Conservation (phyloP, 2,888 invertebrate species). For the Stomorhina lunata region DNA sequence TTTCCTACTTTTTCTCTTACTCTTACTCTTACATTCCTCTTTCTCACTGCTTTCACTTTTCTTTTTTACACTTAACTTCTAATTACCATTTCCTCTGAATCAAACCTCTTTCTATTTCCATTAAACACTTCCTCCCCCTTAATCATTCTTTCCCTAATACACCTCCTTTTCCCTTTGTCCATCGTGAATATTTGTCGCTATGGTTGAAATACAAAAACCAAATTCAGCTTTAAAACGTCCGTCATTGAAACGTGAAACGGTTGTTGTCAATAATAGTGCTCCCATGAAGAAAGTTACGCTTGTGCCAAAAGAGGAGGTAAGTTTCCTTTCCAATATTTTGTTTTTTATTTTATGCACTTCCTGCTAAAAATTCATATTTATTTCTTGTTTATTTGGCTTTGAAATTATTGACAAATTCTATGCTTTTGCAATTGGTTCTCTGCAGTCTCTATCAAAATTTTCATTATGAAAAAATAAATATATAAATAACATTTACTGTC, state of each 20-base stretch:
- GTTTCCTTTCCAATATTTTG: too few relatives aligned
- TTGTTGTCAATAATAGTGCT: conserved; percentile 78
- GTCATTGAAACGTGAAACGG: conserved; percentile 79
- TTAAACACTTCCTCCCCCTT: neutral
- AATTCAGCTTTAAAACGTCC: conserved; percentile 77
- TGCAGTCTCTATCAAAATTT: neutral
- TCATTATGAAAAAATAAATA: neutral
- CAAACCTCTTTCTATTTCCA: neutral
- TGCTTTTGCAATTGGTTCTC: neutral
- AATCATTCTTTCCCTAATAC: neutral
- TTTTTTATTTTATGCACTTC: neutral
- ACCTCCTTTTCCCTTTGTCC: neutral
- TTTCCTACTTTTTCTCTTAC: neutral
- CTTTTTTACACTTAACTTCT: neutral
- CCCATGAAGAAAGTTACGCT: conserved; percentile 80
- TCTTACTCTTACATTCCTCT: neutral
- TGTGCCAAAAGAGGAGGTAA: conserved; percentile 80
- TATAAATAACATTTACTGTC: neutral
- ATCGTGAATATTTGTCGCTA: conserved; percentile 55
- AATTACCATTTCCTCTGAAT: conserved; percentile 10
- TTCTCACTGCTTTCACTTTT: neutral
- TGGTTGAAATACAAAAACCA: conserved; percentile 79
- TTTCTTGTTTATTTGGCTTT: neutral
- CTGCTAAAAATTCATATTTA: neutral
- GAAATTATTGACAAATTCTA: neutral